phyloP scores from a whole-genome alignment of 2,797 vertebrate genomes.

The Oreortyx pictus region DNA sequence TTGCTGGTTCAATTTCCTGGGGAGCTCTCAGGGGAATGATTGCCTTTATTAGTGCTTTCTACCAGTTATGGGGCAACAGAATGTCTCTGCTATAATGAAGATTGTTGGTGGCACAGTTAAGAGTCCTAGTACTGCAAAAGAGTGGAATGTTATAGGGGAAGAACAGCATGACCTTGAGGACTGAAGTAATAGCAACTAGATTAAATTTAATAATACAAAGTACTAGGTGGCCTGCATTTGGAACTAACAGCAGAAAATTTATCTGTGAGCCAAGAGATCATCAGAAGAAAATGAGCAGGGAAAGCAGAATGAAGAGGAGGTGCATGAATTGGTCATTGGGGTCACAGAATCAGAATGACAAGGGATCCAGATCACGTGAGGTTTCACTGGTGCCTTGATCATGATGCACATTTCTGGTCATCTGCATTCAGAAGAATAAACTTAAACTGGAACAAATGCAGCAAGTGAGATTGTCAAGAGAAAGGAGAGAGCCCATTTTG shows the following conservation, averaged over 20 bases:
- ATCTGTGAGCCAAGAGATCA: not conserved
- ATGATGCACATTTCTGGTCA: not conserved
- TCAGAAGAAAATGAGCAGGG: not conserved
- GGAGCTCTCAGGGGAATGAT: slow-evolving; percentile 8
- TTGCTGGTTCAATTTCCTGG: slow-evolving; percentile 24
- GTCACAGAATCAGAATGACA: not conserved
- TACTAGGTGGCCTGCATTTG: slow-evolving; percentile 3
- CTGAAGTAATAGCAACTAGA: slow-evolving; percentile 12
- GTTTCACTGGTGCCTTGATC: not conserved
- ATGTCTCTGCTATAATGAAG: slow-evolving; percentile 5
- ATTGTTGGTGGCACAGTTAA: slow-evolving; percentile 36
- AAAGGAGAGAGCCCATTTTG: not conserved
- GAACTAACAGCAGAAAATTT: not conserved
- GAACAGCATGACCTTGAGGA: slow-evolving; percentile 31
- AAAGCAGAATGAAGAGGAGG: not conserved
- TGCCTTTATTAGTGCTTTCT: slow-evolving; percentile 42
- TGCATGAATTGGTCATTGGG: not conserved
- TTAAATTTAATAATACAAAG: slow-evolving; percentile 37
- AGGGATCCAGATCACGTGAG: not conserved
- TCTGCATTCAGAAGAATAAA: not conserved
- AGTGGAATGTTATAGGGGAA: not conserved
- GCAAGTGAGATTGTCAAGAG: not conserved
- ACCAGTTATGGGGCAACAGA: slow-evolving; percentile 9
- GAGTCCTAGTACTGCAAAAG: slow-evolving; percentile 6
- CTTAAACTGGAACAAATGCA: not conserved